Base-by-base conservation (phyloP, 2,888 invertebrate species). In the Eustalomyia histrio region DNA sequence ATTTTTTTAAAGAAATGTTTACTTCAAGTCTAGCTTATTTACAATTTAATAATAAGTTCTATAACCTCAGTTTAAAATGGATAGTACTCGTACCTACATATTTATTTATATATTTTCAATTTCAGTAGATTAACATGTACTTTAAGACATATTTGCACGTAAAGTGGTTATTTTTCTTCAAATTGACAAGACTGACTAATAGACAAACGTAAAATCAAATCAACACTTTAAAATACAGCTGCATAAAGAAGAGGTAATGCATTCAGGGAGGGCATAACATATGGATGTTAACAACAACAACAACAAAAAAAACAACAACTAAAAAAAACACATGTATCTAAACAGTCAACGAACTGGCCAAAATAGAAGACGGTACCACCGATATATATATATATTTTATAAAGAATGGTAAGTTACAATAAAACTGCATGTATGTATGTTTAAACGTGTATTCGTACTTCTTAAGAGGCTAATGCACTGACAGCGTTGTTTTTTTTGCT, bases 321-420 rank as follows among this genome's bases (percentile, higher is more conserved):
- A 29, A 29, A 55, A 61, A 24, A 64, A 80, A 80, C 76, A 76
- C 58, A 76, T 80, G 76, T 76, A n/a, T n/a, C n/a, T n/a, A 58
- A 72, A 61, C 60, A 76, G 76, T 75, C 78, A 81, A 81, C 76
- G 74, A 78, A 81, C 81, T 81, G 78, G 71, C 78, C 81, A 78
- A 81, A 74, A 61, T 65, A 65, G 63, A 78, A 73, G 78, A 76
- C 58, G 73, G 24, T 50, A 65, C 61, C 21, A 69, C 43, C 39
- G 53, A 21, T 55, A 64, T 33, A 50, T 12, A 14, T n/a, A 12
- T 39, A 5, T 39, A 6, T 14, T 39, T 14, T 39, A 67, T 55
- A 74, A 33, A 61, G 52, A 72, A 76, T 47, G 52, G 68, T 69
- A 47, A 68, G 9, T 16, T 65, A 17, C 10, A 33, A 18, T 21